Evolutionary conservation across 2,888 invertebrate species (phyloP), one percentile per base, ranked within the genome.

Genomic region (Acleris holmiana): DNA sequence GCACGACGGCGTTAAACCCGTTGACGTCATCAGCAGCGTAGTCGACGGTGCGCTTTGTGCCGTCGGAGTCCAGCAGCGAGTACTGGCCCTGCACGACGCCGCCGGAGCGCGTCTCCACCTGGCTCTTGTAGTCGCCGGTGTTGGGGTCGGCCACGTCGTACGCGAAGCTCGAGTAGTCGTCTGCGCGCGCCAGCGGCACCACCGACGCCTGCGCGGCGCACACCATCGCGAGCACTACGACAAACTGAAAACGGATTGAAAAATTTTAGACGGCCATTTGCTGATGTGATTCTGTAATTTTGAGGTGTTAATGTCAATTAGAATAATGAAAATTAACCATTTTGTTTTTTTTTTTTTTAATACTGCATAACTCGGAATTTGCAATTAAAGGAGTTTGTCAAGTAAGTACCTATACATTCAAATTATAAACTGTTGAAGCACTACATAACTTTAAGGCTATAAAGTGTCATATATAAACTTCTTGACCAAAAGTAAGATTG

Each of bases 71-170:
- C 23, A 87, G 79, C 55, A 94, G 83, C 44, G 93, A 93, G 86
- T 93, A 93, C 75, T 93, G 92, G 66, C 93, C 94, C 69, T 84
- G 78, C 29, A 94, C 94, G 35, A 79, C 76, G 66, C 92, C 93
- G 15, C 93, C 93, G 53, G 80, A 78, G 69, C 93, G 91, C 63
- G 86, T 85, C 82, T 94, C 94, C 29, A 83, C 82, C 76, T 93
- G 93, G 79, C 88, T 92, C 82, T 94, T 93, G 83, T 76, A 89
- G 84, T 94, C 94, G 17, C 94, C 94, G 69, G 94, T 94, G 79
- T 85, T 82, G 72, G 91, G 87, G 76, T 94, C 94, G 46, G 93
- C 91, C 25, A 94, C 92, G 66, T 91, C 88, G 77, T 94, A 94
- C 0, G 90, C 78, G 84, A 91, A 94, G 79, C 91, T 91, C 66